These are phyloP conservation scores for Iguana delicatissima DNA, from an alignment of 2,797 vertebrate genomes.

Conservation along the genomic window DNA sequence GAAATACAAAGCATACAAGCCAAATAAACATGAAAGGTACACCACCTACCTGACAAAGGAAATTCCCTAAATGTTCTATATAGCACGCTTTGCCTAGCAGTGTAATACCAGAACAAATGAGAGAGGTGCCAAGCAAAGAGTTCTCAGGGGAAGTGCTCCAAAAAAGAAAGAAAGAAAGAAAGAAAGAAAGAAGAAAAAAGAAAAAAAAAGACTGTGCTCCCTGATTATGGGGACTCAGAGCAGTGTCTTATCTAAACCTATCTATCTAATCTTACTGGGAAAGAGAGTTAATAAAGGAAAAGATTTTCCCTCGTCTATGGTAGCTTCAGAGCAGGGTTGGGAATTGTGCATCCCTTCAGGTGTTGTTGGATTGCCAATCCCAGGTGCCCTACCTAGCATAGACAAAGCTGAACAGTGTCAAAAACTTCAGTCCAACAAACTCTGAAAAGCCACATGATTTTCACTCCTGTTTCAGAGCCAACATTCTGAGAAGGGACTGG, in stretches of 20 bases:
- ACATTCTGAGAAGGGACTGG: neutral
- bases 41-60: constrained; percentile 17
- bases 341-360: neutral
- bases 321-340: neutral
- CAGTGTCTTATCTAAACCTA: neutral
- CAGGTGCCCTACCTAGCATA: too few species aligned
- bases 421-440: too few species aligned
- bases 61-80: neutral
- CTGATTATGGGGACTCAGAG: neutral
- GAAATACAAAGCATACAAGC: constrained; percentile 3
- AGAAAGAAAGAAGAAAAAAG: too few species aligned
- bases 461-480: neutral
- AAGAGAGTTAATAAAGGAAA: neutral
- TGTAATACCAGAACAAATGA: neutral
- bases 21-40: constrained; percentile 18
- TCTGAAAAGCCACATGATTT: too few species aligned
- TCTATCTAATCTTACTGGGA: neutral
- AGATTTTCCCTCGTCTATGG: neutral
- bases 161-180: neutral
- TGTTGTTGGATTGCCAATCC: too few species aligned
- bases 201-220: too few species aligned
- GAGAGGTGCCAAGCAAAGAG: neutral
- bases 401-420: too few species aligned
- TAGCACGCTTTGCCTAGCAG: neutral
- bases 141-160: constrained; percentile 26